These are phyloP conservation scores for Neoarius graeffei DNA, from an alignment of 2,113 vertebrate genomes.

Conservation along the genomic window DNA sequence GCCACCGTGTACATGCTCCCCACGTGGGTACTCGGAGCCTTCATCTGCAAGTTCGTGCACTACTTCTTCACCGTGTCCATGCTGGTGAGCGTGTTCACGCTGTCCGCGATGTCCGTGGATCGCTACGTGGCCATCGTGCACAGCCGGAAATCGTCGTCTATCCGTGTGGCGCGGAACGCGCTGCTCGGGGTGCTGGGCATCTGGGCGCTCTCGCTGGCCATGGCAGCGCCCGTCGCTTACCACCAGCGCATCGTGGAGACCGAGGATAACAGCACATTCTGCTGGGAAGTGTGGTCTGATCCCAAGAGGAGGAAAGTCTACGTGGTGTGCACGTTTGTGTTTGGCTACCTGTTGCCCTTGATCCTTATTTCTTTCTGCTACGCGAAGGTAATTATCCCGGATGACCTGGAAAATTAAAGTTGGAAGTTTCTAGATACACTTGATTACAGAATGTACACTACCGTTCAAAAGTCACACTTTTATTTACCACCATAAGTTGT, in stretches of 20 bases:
- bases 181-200: constrained; percentile 84
- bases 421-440: background rate
- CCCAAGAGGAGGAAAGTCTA: constrained; percentile 85
- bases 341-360: constrained; percentile 91
- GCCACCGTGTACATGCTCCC: constrained; percentile 89
- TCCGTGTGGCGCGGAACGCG: constrained; percentile 83
- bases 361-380: constrained; percentile 97
- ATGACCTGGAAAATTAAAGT: background rate
- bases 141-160: constrained; percentile 85
- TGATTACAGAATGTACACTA: background rate
- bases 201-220: constrained; percentile 86
- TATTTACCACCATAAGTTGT: too few species aligned
- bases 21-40: constrained; percentile 90
- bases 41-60: constrained; percentile 94
- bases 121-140: constrained; percentile 96
- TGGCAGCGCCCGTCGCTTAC: constrained; percentile 90
- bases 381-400: constrained; percentile 81
- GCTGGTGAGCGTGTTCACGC: constrained; percentile 96
- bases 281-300: constrained; percentile 92
- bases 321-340: constrained; percentile 88
- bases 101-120: constrained; percentile 96
- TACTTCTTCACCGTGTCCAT: constrained; percentile 97
- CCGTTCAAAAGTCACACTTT: too few species aligned
- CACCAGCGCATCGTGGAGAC: constrained; percentile 83
- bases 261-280: constrained; percentile 83